These are phyloP conservation scores for Tyrannus savana DNA, from an alignment of 2,113 vertebrate species.

Conservation along the genomic window DNA sequence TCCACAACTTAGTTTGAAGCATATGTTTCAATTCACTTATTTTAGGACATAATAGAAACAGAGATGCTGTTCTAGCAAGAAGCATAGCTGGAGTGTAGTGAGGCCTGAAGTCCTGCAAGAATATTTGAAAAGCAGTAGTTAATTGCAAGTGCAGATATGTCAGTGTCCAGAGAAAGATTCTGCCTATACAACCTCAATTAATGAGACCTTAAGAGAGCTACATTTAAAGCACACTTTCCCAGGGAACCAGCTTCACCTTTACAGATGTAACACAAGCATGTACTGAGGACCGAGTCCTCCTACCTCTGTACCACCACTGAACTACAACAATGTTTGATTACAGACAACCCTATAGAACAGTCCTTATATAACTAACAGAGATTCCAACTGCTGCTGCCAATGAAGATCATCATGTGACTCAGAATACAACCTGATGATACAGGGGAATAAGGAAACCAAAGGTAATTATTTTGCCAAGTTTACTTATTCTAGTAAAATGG, in stretches of 20 bases:
- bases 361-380: not conserved
- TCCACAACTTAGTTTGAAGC: not conserved
- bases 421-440: not conserved
- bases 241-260: not conserved
- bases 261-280: rapidly evolving
- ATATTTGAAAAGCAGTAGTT: not conserved
- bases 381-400: not conserved
- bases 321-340: not conserved
- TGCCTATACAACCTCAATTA: not conserved
- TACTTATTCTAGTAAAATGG: not conserved
- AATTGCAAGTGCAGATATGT: not conserved
- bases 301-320: not conserved
- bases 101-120: not conserved
- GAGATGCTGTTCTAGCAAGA: not conserved
- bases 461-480: not conserved
- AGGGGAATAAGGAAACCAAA: not conserved
- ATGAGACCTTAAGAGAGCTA: not conserved
- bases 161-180: not conserved
- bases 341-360: not conserved
- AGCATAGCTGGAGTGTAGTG: not conserved
- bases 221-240: not conserved
- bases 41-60: not conserved
- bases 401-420: rapidly evolving
- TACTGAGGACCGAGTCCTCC: not conserved
- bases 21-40: not conserved